These are phyloP conservation scores for Champsocephalus esox DNA, from an alignment of 2,797 vertebrate species.

Conservation along the genomic window DNA sequence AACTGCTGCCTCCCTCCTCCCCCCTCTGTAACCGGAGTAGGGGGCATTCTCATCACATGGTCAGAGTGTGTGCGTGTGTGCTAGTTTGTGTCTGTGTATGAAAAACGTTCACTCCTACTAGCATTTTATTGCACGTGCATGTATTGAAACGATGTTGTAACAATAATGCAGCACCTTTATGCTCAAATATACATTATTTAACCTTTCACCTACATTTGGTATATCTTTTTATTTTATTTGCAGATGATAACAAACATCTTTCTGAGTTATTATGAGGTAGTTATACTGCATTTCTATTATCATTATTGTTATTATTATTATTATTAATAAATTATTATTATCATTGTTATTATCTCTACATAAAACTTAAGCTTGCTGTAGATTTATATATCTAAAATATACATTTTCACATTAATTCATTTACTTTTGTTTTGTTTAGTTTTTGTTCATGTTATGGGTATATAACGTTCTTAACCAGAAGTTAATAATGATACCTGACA, in stretches of 20 bases:
- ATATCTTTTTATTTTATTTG: no score
- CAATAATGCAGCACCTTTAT: background rate
- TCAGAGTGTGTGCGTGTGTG: conserved; percentile 17
- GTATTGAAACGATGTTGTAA: background rate
- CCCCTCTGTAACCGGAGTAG: conserved; percentile 75
- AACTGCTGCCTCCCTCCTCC: conserved; percentile 65
- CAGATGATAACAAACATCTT: no score
- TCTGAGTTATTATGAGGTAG: no score
- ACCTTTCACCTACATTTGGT: no score
- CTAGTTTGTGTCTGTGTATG: conserved; percentile 1
- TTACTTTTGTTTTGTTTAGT: background rate
- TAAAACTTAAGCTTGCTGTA: no score
- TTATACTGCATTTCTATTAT: no score
- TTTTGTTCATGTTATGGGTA: background rate
- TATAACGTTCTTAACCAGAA: background rate
- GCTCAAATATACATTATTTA: no score
- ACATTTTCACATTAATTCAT: background rate
- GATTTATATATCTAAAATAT: background rate
- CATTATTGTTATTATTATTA: no score
- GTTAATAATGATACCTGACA: conserved; percentile 1
- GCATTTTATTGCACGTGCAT: background rate
- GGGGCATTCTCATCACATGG: conserved; percentile 77
- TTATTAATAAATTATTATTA: no score
- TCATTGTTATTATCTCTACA: no score
- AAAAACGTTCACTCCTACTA: background rate